A percentile compares a stretch with the other conserved stretches of the same genome.
These are phyloP conservation scores for Augochlora pura DNA, from an alignment of 1,140 invertebrate species.

Conservation along the genomic window DNA sequence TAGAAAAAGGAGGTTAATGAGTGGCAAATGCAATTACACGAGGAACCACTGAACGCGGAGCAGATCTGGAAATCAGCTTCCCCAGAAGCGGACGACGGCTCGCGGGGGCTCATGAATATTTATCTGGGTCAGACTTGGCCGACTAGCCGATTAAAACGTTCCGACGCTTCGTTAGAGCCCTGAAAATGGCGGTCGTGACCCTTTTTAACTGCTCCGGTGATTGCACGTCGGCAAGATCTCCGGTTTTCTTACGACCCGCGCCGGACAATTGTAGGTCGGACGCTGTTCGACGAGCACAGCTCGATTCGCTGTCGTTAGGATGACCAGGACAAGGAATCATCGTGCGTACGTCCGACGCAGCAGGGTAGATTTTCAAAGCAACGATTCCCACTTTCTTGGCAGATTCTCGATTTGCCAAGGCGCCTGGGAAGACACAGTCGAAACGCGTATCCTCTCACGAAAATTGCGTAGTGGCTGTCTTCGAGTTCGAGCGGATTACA, in stretches of 20 bases:
- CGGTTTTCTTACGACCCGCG: conserved; percentile 9
- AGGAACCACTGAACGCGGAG: too few relatives aligned
- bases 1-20: too few relatives aligned
- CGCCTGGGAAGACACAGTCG: conserved; percentile 1
- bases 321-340: too few relatives aligned
- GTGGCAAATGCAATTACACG: too few relatives aligned
- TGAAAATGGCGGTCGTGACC: neutral
- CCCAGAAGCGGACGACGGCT: neutral
- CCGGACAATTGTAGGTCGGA: neutral
- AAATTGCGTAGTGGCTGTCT: conserved; percentile 70
- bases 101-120: conserved; percentile 54
- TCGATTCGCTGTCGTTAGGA: too few relatives aligned
- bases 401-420: conserved; percentile 3
- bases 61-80: neutral
- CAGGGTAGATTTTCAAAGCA: neutral
- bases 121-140: conserved; percentile 54
- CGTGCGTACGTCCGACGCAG: neutral
- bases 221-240: conserved; percentile 35
- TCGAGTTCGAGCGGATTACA: conserved; percentile 68
- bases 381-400: neutral
- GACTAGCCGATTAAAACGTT: conserved; percentile 43
- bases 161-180: conserved; percentile 56
- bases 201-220: conserved; percentile 51
- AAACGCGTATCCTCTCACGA: conserved; percentile 59
- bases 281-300: too few relatives aligned